These are phyloP conservation scores for Dolomedes plantarius DNA, from an alignment of 2,888 invertebrate genomes.

Conservation along the genomic window DNA sequence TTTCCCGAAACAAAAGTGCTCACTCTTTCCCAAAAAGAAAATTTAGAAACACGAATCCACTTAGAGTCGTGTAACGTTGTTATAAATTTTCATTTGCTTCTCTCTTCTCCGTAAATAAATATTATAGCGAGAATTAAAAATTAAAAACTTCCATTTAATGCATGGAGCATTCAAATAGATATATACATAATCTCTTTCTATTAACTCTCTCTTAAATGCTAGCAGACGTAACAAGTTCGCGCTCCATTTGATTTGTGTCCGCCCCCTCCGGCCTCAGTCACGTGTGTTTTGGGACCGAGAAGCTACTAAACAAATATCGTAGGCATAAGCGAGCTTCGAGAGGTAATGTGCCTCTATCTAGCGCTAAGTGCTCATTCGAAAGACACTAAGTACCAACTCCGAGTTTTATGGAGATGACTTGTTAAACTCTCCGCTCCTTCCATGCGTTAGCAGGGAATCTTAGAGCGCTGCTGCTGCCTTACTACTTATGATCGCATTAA, in stretches of 20 bases:
- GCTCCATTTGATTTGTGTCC: conserved; percentile 48
- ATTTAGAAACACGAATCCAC: too few relatives aligned
- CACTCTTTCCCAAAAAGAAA: too few relatives aligned
- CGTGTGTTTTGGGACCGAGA: conserved; percentile 65
- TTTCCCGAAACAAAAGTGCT: too few relatives aligned
- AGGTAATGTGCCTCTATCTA: conserved; percentile 68
- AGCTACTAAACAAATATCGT: conserved; percentile 70
- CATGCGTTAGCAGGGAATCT: conserved; percentile 48
- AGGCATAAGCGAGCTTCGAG: conserved; percentile 63
- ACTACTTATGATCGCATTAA: conserved; percentile 63
- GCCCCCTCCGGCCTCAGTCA: conserved; percentile 40
- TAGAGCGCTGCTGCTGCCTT: conserved; percentile 47
- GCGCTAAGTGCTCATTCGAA: conserved; percentile 69
- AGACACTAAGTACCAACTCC: conserved; percentile 67
- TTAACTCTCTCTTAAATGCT: conserved; percentile 11
- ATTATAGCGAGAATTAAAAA: neutral
- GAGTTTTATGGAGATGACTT: conserved; percentile 70
- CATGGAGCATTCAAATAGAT: neutral
- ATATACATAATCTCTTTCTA: neutral
- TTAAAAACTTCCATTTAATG: neutral
- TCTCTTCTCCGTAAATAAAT: too few relatives aligned
- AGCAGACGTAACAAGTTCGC: neutral
- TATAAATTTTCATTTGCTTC: too few relatives aligned
- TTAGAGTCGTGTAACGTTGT: too few relatives aligned
- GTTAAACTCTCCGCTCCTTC: conserved; percentile 68